Conservation (phyloP, 2,888 invertebrate species). For the Pristionchus maxplancki region DNA sequence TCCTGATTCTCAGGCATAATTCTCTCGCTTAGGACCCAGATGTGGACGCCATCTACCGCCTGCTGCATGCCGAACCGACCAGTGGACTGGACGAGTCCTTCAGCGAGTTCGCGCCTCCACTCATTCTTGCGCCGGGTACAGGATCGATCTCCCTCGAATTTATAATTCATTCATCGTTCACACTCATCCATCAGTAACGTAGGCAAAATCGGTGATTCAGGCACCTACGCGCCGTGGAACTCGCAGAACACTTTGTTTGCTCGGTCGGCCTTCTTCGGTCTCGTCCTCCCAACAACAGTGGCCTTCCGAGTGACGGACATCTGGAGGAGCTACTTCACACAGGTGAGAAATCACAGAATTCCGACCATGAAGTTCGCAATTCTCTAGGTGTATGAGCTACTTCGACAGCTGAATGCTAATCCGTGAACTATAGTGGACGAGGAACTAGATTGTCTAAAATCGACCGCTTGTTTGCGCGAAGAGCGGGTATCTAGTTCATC, state of each 20-base stretch:
- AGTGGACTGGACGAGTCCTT: slow-evolving; percentile 58
- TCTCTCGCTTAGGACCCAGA: slow-evolving; percentile 43
- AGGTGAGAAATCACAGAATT: neutral
- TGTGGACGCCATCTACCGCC: slow-evolving; percentile 55
- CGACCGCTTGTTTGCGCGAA: neutral
- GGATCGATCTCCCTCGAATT: no score
- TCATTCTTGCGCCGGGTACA: slow-evolving; percentile 56
- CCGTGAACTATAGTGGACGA: no score
- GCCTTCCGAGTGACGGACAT: slow-evolving; percentile 62
- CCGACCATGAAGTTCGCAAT: neutral
- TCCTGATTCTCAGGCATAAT: neutral
- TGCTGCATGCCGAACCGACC: slow-evolving; percentile 56
- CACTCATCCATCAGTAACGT: no score
- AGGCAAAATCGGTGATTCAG: slow-evolving; percentile 16
- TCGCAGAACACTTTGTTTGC: slow-evolving; percentile 66
- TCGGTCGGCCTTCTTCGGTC: slow-evolving; percentile 60
- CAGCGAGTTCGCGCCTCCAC: slow-evolving; percentile 58
- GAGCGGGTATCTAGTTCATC: neutral
- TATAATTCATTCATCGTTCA: no score
- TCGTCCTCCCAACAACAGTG: slow-evolving; percentile 63
- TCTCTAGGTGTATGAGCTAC: no score
- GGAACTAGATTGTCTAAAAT: no score
- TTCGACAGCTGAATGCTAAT: no score
- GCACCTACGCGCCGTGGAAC: slow-evolving; percentile 63
- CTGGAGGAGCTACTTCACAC: slow-evolving; percentile 62